These are phyloP conservation scores for Dendrolimus punctatus DNA, from an alignment of 1,140 invertebrate species.

Conservation along the genomic window DNA sequence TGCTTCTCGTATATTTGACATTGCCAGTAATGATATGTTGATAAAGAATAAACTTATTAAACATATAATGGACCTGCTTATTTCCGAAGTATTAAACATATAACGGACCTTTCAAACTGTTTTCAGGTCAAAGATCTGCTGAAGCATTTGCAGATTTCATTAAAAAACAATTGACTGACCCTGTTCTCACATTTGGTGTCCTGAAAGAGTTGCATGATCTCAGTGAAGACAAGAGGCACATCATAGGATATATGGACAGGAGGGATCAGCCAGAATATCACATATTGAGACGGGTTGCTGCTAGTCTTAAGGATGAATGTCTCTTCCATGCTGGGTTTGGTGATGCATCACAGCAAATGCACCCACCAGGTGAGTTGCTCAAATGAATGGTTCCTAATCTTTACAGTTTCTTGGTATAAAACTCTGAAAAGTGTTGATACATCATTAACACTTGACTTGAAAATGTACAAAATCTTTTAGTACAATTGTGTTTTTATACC, in stretches of 20 bases:
- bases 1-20: too few relatives aligned
- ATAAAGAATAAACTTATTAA: too few relatives aligned
- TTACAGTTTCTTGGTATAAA: too few relatives aligned
- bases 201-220: conserved; percentile 84
- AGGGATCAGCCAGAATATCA: conserved; percentile 87
- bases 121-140: conserved; percentile 72
- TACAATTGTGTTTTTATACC: too few relatives aligned
- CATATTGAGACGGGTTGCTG: conserved; percentile 86
- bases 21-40: too few relatives aligned
- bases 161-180: conserved; percentile 92
- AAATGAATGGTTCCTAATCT: too few relatives aligned
- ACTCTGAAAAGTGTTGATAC: not conserved
- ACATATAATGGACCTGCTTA: too few relatives aligned
- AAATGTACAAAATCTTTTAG: not conserved
- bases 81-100: too few relatives aligned
- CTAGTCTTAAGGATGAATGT: conserved; percentile 96
- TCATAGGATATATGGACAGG: conserved; percentile 94
- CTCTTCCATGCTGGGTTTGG: conserved; percentile 95
- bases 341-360: conserved; percentile 86
- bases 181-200: conserved; percentile 84
- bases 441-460: not conserved
- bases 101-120: not conserved
- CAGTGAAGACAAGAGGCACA: conserved; percentile 91
- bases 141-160: conserved; percentile 93
- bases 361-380: conserved; percentile 78